Base-by-base conservation (phyloP, 2,797 vertebrate genomes). In the Threskiornis aethiopicus region DNA sequence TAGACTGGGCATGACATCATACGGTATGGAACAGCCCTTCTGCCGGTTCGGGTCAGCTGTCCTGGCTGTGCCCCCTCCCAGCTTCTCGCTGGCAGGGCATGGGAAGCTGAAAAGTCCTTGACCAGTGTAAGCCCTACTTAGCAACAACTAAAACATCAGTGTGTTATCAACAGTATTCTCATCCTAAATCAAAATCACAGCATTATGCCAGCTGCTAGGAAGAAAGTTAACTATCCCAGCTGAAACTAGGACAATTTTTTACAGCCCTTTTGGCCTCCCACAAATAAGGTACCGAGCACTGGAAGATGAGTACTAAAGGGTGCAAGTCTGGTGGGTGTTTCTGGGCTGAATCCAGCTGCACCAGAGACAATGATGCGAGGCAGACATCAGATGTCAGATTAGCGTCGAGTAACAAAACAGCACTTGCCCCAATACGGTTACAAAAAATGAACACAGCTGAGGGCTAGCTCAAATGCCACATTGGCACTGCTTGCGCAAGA, bases 281-380 rank as follows among this genome's bases (percentile, higher is more conserved):
- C 82, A 87, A 51, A 76, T 84, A 35, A 55, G 78, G 70, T 64
- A 16, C 64, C 0, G 3, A 59, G 73, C 1, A 2, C 49, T 66
- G 61, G 86, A 16, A 66, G 65, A 75, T 12, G 64, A 57, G 55
- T 67, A 71, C 58, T 57, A 10, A 71, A 76, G 79, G 61, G 57
- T 86, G 65, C 28, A 13, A 72, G 69, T 5, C 69, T 3, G 0
- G 83, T 25, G 83, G 69, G 81, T 90, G 90, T 70, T 73, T 59
- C 93, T 87, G 92, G 84, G 93, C 67, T 41, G 90, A 84, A 44
- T 91, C 93, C 96, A 95, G 95, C 89, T 95, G 89, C 88, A 77
- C 69, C 65, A 2, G 29, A 29, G 72, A 88, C 85, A 94, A 72
- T 51, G 82, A 49, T 51, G 65, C 1, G 10, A 95, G 76, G 91